Percentiles rank a stretch among this genome's conserved stretches.
phyloP scores from a whole-genome alignment of 2,113 vertebrate genomes.

The Amblyopsis rosae region DNA sequence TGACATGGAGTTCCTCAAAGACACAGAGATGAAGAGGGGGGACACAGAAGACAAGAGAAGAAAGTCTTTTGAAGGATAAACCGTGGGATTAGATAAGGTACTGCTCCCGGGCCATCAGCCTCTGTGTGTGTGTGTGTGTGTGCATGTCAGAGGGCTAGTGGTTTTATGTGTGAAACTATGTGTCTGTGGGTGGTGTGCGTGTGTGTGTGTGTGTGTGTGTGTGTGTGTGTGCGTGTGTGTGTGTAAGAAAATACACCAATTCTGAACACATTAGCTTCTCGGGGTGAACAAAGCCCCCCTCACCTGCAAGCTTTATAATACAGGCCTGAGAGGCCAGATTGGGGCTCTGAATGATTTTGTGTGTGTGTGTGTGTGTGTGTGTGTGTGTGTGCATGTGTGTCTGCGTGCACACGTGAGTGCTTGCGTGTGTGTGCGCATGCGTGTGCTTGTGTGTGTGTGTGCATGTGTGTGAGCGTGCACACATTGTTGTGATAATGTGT shows the following conservation, averaged over 20 bases:
- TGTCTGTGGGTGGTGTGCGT: slow-evolving; percentile 14
- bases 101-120: slow-evolving; percentile 73
- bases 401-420: background rate
- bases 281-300: slow-evolving; percentile 68
- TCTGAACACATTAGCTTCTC: slow-evolving; percentile 70
- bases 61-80: slow-evolving; percentile 80
- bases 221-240: slow-evolving; percentile 27
- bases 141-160: background rate
- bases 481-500: slow-evolving; percentile 51
- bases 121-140: background rate
- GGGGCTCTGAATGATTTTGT: slow-evolving; percentile 27
- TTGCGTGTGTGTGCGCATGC: slow-evolving; percentile 6
- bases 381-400: background rate
- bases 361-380: slow-evolving; percentile 12
- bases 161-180: background rate
- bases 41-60: slow-evolving; percentile 43
- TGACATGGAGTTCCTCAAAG: slow-evolving; percentile 67
- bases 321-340: slow-evolving; percentile 40
- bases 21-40: slow-evolving; percentile 59
- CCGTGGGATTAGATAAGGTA: slow-evolving; percentile 75
- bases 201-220: slow-evolving; percentile 19
- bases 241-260: slow-evolving; percentile 46
- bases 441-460: background rate
- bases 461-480: background rate
- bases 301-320: slow-evolving; percentile 68